Conservation (phyloP, 2,888 invertebrate genomes). For the Toxonevra muliebris region DNA sequence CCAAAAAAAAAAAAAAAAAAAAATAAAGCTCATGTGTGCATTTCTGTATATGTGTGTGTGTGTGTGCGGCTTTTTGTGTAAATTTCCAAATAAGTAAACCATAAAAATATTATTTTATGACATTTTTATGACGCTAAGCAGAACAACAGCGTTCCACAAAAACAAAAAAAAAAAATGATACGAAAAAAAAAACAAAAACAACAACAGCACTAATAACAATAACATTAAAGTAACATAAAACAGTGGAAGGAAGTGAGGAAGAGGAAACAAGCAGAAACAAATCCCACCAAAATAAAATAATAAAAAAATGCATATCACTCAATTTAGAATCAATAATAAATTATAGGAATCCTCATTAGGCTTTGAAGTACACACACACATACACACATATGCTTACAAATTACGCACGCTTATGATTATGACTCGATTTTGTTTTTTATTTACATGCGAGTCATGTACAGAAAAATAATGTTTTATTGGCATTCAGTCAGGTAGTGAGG, state of each 20-base stretch:
- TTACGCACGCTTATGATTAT: too few relatives aligned
- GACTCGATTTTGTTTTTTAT: too few relatives aligned
- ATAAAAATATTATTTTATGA: constrained; percentile 6
- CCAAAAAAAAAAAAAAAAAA: background rate
- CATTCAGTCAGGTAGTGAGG: too few relatives aligned
- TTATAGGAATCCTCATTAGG: background rate
- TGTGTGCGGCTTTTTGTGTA: background rate
- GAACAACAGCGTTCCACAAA: background rate
- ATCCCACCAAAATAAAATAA: background rate
- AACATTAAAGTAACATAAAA: background rate
- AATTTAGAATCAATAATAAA: constrained; percentile 1
- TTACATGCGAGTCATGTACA: too few relatives aligned
- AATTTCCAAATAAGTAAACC: background rate
- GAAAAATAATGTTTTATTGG: too few relatives aligned
- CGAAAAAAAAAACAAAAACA: background rate
- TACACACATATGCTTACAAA: too few relatives aligned
- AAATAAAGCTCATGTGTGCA: background rate
- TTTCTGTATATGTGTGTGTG: background rate
- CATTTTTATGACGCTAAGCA: constrained; percentile 3
- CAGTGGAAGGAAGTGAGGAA: too few relatives aligned
- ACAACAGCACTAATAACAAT: background rate
- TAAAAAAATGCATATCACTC: background rate
- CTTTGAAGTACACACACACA: too few relatives aligned
- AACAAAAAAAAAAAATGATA: background rate
- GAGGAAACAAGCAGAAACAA: background rate